phyloP scores from a whole-genome alignment of 2,888 invertebrate genomes.

The Dusona sp. region DNA sequence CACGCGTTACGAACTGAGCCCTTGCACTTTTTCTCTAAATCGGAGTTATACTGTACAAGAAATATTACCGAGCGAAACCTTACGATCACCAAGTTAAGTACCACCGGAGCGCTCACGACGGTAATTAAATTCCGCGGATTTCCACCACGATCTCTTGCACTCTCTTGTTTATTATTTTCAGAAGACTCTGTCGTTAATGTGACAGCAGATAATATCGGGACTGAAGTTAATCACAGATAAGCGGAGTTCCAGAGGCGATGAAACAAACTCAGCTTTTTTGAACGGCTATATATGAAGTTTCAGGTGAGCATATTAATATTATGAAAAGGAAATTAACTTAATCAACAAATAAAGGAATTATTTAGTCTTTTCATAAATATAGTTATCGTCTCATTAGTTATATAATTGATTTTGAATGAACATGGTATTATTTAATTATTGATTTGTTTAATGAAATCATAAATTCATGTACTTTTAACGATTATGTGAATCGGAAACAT shows the following conservation, averaged over 20 bases:
- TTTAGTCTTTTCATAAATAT: neutral
- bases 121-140: conserved; percentile 43
- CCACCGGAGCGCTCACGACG: neutral
- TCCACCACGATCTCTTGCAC: conserved; percentile 9
- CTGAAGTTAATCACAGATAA: neutral
- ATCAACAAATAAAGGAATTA: neutral
- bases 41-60: neutral
- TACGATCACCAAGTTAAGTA: neutral
- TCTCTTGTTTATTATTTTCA: conserved; percentile 6
- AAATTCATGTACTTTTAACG: neutral
- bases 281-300: neutral
- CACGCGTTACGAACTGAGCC: neutral
- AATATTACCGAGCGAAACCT: conserved; percentile 8
- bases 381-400: neutral
- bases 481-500: neutral
- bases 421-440: neutral
- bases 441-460: neutral
- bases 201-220: neutral
- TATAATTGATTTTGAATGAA: too few species aligned
- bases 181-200: conserved; percentile 7
- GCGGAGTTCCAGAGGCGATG: neutral
- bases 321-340: neutral
- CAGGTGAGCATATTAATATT: neutral
- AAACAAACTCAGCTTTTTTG: neutral
- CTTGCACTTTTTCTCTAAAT: neutral